These are phyloP conservation scores for Sceloporus tristichus DNA, from an alignment of 2,113 vertebrate species.

Conservation along the genomic window DNA sequence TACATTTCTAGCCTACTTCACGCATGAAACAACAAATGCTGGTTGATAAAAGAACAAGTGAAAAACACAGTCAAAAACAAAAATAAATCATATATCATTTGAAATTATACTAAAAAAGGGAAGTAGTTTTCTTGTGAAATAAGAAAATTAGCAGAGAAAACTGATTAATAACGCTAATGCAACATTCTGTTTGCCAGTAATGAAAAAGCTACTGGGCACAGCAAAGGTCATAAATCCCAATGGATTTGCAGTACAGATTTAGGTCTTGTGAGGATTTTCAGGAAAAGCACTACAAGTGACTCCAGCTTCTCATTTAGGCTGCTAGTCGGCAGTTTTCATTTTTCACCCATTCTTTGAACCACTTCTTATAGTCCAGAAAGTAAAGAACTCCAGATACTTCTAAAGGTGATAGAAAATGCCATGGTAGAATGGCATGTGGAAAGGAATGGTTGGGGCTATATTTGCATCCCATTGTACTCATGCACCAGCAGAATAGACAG, in stretches of 20 bases:
- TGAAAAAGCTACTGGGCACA: not conserved
- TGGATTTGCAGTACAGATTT: not conserved
- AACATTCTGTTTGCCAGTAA: not conserved
- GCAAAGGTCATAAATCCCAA: not conserved
- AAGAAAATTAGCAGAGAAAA: not conserved
- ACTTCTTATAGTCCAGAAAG: not conserved
- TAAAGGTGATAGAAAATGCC: not conserved
- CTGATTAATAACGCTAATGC: not conserved
- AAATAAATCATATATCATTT: not conserved
- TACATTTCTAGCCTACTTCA: slow-evolving; percentile 13
- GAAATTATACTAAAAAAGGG: not conserved
- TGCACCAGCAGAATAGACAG: not conserved
- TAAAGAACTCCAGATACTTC: not conserved
- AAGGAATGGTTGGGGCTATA: not conserved
- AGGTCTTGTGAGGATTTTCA: not conserved
- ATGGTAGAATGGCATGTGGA: not conserved
- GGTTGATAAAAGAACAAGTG: not conserved
- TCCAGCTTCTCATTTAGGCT: not conserved
- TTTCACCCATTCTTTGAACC: not conserved
- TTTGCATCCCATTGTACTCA: not conserved
- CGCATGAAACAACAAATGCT: slow-evolving; percentile 17
- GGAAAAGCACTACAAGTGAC: too few relatives aligned
- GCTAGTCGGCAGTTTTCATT: too few relatives aligned
- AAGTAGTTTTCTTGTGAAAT: not conserved
- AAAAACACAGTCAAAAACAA: not conserved